Conservation (phyloP, 2,888 invertebrate species). For the Dastarcus helophoroides region DNA sequence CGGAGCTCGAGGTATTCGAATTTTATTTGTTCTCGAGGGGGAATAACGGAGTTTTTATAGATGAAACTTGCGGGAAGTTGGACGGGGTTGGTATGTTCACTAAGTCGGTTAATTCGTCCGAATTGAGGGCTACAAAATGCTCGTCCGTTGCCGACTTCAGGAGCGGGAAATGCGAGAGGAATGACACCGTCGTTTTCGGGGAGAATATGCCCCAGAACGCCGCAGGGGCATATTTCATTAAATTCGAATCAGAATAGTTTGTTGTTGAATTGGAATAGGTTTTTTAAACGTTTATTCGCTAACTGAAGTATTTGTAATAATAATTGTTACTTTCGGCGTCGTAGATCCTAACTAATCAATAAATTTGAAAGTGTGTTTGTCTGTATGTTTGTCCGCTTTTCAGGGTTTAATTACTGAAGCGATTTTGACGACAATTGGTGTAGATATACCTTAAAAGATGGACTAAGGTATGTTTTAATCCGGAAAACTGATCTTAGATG, state of each 20-base stretch:
- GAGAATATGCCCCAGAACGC: constrained; percentile 14
- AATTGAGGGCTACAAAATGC: constrained; percentile 17
- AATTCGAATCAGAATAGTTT: constrained; percentile 4
- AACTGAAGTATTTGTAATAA: too few relatives aligned
- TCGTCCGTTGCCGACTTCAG: constrained; percentile 13
- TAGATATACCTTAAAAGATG: too few relatives aligned
- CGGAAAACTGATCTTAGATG: too few relatives aligned
- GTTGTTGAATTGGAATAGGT: background rate
- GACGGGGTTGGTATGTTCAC: constrained; percentile 12
- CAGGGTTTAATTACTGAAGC: too few relatives aligned
- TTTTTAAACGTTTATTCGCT: too few relatives aligned
- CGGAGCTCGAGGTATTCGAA: constrained; percentile 5
- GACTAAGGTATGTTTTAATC: too few relatives aligned
- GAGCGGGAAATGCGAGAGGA: constrained; percentile 11
- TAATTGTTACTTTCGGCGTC: too few relatives aligned
- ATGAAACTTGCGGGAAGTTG: constrained; percentile 10
- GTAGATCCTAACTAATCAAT: too few relatives aligned
- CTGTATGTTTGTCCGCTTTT: too few relatives aligned
- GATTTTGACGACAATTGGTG: too few relatives aligned
- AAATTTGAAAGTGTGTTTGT: too few relatives aligned
- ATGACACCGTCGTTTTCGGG: constrained; percentile 15
- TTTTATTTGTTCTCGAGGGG: background rate
- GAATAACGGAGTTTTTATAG: constrained; percentile 10
- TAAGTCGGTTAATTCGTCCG: constrained; percentile 16
- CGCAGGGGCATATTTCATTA: constrained; percentile 15